Evolutionary conservation across 2,113 vertebrate species (phyloP).

Genomic region (Capreolus pygargus): DNA sequence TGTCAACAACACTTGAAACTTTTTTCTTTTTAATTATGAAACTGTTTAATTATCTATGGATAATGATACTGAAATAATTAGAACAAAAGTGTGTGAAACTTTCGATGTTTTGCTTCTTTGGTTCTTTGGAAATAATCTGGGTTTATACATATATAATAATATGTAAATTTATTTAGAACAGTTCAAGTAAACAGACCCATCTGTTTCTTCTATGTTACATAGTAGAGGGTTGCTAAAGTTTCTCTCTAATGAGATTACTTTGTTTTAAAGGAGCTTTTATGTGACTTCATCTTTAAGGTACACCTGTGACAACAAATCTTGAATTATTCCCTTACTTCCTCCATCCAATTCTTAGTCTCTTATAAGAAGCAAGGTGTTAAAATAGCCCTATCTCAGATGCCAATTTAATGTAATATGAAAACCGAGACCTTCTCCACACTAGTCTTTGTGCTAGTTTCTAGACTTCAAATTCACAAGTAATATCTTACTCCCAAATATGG

Average conservation of each 20-base stretch:
- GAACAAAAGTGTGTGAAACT: not conserved
- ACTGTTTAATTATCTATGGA: not conserved
- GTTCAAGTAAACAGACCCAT: slow-evolving; percentile 5
- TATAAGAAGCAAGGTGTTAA: not conserved
- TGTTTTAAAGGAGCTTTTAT: not conserved
- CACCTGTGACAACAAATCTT: not conserved
- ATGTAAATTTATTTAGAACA: slow-evolving; percentile 39
- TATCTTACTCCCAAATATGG: not conserved
- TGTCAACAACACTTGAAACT: not conserved
- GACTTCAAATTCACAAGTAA: not conserved
- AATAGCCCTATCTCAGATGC: not conserved
- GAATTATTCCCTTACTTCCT: not conserved
- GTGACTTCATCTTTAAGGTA: not conserved
- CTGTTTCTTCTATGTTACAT: not conserved
- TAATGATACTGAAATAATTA: slow-evolving; percentile 29
- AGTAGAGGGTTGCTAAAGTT: not conserved
- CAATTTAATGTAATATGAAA: not conserved
- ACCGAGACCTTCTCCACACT: not conserved
- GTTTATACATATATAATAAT: slow-evolving; percentile 1
- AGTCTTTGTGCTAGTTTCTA: not conserved
- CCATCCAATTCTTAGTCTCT: not conserved
- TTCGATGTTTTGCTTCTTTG: not conserved
- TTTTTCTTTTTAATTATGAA: not conserved
- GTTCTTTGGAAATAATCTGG: not conserved
- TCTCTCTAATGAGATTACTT: not conserved